Conservation (phyloP, 2,113 vertebrate species). For the Urocolius indicus region DNA sequence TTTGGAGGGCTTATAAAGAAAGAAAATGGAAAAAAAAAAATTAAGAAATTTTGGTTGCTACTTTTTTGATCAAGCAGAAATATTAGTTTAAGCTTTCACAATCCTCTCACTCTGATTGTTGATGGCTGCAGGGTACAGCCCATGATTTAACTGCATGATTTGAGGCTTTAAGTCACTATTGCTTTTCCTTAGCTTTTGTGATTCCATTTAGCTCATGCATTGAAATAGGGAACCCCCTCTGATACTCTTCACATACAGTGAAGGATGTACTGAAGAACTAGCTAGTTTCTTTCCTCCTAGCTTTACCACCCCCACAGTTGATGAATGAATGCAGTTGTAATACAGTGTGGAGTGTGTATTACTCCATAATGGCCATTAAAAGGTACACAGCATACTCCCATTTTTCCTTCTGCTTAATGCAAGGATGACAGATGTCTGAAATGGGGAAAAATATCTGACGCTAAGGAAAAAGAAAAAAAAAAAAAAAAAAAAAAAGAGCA, state of each 20-base stretch:
- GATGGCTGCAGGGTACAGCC: neutral
- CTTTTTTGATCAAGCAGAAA: neutral
- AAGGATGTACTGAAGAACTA: neutral
- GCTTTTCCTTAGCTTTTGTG: neutral
- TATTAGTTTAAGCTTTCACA: neutral
- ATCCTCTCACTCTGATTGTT: neutral
- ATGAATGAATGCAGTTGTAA: constrained; percentile 13
- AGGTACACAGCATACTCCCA: neutral
- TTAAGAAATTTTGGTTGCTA: neutral
- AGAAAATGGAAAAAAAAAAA: neutral
- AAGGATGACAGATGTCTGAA: neutral
- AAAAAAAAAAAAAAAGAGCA: neutral
- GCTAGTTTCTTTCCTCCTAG: neutral
- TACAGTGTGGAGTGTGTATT: neutral
- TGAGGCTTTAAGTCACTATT: neutral
- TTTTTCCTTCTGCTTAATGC: neutral
- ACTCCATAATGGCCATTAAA: neutral
- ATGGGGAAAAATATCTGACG: neutral
- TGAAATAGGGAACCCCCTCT: neutral
- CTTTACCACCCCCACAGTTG: neutral
- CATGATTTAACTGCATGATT: neutral
- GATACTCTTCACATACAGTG: neutral
- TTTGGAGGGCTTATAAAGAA: neutral
- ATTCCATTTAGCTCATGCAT: neutral
- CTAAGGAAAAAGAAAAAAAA: neutral